Base-by-base conservation (phyloP, 2,797 vertebrate genomes). In the Ctenopoma multispine region DNA sequence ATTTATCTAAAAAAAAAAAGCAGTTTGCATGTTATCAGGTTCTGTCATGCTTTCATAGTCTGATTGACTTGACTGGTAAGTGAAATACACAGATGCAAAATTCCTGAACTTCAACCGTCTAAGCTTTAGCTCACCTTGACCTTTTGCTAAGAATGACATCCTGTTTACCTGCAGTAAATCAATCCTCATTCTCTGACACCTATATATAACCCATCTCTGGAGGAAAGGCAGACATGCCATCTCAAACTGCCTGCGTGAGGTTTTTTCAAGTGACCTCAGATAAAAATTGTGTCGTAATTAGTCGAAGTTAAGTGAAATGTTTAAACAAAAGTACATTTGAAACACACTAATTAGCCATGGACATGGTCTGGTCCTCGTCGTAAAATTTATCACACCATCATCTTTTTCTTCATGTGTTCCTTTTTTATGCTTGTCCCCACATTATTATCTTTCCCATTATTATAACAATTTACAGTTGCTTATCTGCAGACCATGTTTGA, bases 101-200 rank as follows among this genome's bases (percentile, higher is more conserved):
- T 59, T 62, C 53, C 50, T 34, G 34, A 58, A 56, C 81, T 87
- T 81, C 74, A 71, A 72, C 72, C 69, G 48, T 23, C 72, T 41
- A 46, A 72, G 74, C 72, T 70, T 48, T 27, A 63, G 40, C 75
- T 88, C 82, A 90, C 90, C 87, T 90, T 91, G 86, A 91, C 87
- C 85, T 90, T 90, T 80, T 63, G 49, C 65, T 54, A 57, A 56
- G 63, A 79, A 51, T 67, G 79, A 76, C 80, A 72, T 81, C 64
- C 67, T 87, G 84, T 86, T 88, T 87, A 86, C 81, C 73, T 87
- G 86, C 73, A 74, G 77, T 61, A 73, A 80, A 86, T 90, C 82
- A 87, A 87, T 86, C 84, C 71, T 83, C 76, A 71, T 81, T 84
- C 80, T 69, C 78, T 63, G 77, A 83, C 79, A 51, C 63, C 70